Evolutionary conservation across 2,797 vertebrate species (phyloP), one percentile per base, ranked within the genome.

Genomic region (Trichosurus vulpecula): DNA sequence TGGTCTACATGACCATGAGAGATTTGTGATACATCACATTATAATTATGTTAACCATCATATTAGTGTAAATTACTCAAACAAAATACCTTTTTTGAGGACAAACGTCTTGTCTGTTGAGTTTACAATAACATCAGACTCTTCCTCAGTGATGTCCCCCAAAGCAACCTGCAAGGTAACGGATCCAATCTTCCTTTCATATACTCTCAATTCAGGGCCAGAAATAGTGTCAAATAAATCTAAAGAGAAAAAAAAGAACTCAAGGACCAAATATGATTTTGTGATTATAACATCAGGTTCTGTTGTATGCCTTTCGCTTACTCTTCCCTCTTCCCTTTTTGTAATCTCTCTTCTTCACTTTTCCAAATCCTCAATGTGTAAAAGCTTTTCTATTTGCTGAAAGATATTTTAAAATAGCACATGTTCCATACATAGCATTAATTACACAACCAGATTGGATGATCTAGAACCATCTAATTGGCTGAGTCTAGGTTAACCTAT

Each of bases 91-190:
- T 98, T 1, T 95, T 98, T 98, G 41, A 98, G 98, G 96, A 93
- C 95, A 94, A 99, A 99, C 1, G 58, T 54, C 0, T 53, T 0
- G 96, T 99, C 99, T 93, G 99, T 98, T 94, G 99, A 98, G 97
- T 99, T 99, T 93, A 99, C 98, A 91, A 99, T 99, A 97, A 98
- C 99, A 89, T 99, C 99, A 95, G 99, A 99, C 61, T 97, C 95
- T 97, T 99, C 99, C 95, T 98, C 99, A 51, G 99, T 99, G 98
- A 99, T 99, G 96, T 99, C 99, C 92, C 99, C 99, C 0, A 98
- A 98, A 10, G 98, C 98, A 96, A 99, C 98, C 96, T 99, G 98
- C 0, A 99, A 96, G 2, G 61, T 98, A 96, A 99, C 91, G 0
- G 97, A 97, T 93, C 99, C 99, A 96, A 99, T 98, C 94, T 98